Evolutionary conservation across 2,888 invertebrate species (phyloP).

Genomic region (Spodoptera littoralis): DNA sequence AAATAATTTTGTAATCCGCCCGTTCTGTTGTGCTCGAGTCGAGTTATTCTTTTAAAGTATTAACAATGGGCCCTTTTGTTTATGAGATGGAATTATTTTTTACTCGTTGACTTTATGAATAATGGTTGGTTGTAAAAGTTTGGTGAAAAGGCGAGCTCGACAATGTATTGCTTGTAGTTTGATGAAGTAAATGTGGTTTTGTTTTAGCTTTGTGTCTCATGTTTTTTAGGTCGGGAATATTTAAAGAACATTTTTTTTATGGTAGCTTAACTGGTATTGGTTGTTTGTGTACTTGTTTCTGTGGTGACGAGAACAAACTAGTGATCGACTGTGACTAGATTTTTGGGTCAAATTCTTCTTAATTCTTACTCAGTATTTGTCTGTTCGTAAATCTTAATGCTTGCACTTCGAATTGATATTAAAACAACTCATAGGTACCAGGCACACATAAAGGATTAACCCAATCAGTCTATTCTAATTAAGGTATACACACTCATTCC

Average conservation of each 20-base stretch:
- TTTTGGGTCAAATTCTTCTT: too few species aligned
- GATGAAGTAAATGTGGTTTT: slow-evolving; percentile 18
- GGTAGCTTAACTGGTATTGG: too few species aligned
- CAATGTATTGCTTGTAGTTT: slow-evolving; percentile 36
- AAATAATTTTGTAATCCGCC: slow-evolving; percentile 57
- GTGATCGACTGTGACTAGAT: too few species aligned
- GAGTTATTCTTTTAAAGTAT: slow-evolving; percentile 38
- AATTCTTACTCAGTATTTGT: too few species aligned
- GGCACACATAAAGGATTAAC: too few species aligned
- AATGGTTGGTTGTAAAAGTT: slow-evolving; percentile 45
- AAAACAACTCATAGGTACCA: too few species aligned
- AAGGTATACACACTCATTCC: too few species aligned
- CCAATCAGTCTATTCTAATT: too few species aligned
- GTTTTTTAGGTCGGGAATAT: slow-evolving; percentile 4
- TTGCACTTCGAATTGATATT: too few species aligned
- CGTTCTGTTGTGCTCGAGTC: slow-evolving; percentile 38
- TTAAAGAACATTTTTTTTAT: background rate
- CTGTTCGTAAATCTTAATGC: too few species aligned
- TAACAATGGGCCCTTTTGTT: slow-evolving; percentile 44
- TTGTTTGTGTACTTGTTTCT: too few species aligned
- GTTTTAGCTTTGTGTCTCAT: slow-evolving; percentile 13
- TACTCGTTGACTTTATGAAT: slow-evolving; percentile 53
- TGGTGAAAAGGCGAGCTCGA: slow-evolving; percentile 19
- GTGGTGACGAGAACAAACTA: too few species aligned
- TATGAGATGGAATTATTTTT: slow-evolving; percentile 46